A percentile compares a stretch with the other conserved stretches of the same genome.
These are phyloP conservation scores for Rostratula benghalensis DNA, from an alignment of 2,113 vertebrate genomes.

Conservation along the genomic window DNA sequence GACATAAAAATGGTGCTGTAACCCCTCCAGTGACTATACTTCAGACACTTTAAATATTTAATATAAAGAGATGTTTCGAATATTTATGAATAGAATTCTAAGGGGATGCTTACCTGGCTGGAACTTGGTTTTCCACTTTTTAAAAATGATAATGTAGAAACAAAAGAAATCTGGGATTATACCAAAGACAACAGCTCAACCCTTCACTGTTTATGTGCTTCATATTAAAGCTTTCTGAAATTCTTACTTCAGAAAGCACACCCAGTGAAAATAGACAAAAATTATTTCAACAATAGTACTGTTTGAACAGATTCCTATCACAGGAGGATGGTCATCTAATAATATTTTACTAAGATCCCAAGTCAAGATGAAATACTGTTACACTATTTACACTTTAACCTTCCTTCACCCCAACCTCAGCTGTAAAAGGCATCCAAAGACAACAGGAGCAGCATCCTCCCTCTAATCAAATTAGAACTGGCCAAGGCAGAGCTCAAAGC, in stretches of 20 bases:
- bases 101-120: background rate
- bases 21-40: background rate
- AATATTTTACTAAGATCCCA: slow-evolving; percentile 33
- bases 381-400: slow-evolving; percentile 44
- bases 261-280: slow-evolving; percentile 25
- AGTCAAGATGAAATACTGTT: slow-evolving; percentile 10
- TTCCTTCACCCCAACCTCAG: slow-evolving; percentile 4
- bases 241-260: background rate
- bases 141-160: background rate
- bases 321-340: slow-evolving; percentile 7
- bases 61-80: background rate
- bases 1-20: background rate
- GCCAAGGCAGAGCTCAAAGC: background rate
- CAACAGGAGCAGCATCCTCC: slow-evolving; percentile 35
- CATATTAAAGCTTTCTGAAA: background rate
- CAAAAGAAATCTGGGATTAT: background rate
- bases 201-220: background rate
- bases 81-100: slow-evolving; percentile 3
- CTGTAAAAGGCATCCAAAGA: slow-evolving; percentile 40
- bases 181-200: background rate
- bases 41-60: background rate
- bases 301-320: slow-evolving; percentile 29
- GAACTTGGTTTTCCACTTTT: background rate
- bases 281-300: slow-evolving; percentile 31
- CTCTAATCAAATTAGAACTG: background rate